Evolutionary conservation across 2,113 vertebrate genomes (phyloP).

Genomic region (Taxidea taxus): DNA sequence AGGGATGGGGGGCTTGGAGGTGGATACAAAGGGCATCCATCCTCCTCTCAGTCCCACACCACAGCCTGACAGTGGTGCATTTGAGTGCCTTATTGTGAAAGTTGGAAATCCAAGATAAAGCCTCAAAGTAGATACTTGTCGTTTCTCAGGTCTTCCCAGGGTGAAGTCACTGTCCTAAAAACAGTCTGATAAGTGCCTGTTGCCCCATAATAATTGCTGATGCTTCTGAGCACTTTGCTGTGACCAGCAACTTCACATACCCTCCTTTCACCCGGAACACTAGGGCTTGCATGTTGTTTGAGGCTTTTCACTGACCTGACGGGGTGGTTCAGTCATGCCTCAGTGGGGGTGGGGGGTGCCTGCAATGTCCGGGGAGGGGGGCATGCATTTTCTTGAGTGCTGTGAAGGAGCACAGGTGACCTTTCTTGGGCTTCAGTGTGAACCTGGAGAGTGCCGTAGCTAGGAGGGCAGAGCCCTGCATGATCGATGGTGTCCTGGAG

Average conservation of each 20-base stretch:
- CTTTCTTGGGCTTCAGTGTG: not conserved
- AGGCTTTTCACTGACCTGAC: not conserved
- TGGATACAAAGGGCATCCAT: not conserved
- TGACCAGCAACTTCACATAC: rapidly evolving
- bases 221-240: rapidly evolving
- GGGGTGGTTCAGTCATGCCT: not conserved
- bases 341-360: not conserved
- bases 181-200: not conserved
- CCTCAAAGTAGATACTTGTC: not conserved
- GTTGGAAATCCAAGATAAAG: not conserved
- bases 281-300: not conserved
- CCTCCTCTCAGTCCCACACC: too few species aligned
- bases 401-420: not conserved
- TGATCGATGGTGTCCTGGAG: rapidly evolving
- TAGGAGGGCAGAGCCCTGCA: not conserved
- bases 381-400: not conserved
- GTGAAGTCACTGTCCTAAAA: not conserved
- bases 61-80: not conserved
- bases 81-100: not conserved
- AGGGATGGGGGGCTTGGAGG: too few species aligned
- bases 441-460: too few species aligned
- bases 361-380: rapidly evolving
- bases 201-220: not conserved
- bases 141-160: not conserved
- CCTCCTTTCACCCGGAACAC: not conserved